A percentile compares a stretch with the other conserved stretches of the same genome.
These are phyloP conservation scores for Eueremaeus valkanovi DNA, from an alignment of 2,888 invertebrate genomes.

Conservation along the genomic window DNA sequence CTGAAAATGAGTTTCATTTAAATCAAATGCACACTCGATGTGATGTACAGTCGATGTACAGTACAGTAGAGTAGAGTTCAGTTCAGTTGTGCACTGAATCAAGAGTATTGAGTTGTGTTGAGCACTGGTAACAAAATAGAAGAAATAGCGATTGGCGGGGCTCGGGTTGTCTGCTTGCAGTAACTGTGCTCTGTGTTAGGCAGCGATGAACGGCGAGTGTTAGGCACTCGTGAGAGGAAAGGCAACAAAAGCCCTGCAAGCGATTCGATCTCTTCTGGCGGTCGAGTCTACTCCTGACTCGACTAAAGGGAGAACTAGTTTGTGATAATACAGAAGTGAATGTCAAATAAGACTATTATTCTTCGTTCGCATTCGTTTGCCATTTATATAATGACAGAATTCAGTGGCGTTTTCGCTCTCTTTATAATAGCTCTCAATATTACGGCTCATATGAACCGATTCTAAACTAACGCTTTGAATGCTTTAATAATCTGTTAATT, in stretches of 20 bases:
- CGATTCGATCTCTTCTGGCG: slow-evolving; percentile 20
- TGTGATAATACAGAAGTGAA: slow-evolving; percentile 9
- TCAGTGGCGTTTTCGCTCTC: slow-evolving; percentile 8
- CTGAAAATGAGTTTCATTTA: no score
- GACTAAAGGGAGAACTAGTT: neutral
- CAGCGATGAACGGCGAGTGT: no score
- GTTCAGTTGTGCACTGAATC: neutral
- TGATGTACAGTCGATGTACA: no score
- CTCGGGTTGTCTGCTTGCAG: slow-evolving; percentile 3
- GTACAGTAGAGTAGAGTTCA: neutral
- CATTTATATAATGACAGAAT: neutral
- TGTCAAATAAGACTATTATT: slow-evolving; percentile 21
- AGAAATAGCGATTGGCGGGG: neutral
- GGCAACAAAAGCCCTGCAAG: slow-evolving; percentile 26
- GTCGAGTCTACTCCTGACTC: slow-evolving; percentile 14
- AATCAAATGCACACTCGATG: neutral
- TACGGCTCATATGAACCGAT: neutral
- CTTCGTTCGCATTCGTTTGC: slow-evolving; percentile 1
- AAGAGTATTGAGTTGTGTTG: neutral
- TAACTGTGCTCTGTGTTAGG: neutral
- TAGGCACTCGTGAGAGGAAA: slow-evolving; percentile 19
- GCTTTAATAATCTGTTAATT: neutral
- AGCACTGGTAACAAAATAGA: neutral
- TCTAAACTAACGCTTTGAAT: neutral
- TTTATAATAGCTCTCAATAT: neutral